phyloP scores from a whole-genome alignment of 2,797 vertebrate species.

The Hyperoplus immaculatus region DNA sequence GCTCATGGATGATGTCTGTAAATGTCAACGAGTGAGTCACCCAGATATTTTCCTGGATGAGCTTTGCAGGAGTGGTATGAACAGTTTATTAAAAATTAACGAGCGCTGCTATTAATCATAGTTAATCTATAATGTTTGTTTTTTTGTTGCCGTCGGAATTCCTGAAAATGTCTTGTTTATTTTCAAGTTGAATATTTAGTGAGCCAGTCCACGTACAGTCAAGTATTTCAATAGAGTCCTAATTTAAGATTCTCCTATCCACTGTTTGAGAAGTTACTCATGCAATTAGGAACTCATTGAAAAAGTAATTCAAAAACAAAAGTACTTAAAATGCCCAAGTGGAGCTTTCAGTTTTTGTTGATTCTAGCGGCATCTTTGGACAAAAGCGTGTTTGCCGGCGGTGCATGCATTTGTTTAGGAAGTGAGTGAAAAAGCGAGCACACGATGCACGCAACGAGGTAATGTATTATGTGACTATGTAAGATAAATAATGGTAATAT shows the following conservation, averaged over 20 bases:
- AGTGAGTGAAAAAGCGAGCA: no score
- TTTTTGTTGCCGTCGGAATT: constrained; percentile 11
- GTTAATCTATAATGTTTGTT: constrained; percentile 15
- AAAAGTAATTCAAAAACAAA: background rate
- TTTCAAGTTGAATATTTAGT: constrained; percentile 18
- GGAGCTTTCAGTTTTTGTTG: no score
- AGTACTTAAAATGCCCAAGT: no score
- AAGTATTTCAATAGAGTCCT: no score
- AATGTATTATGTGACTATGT: no score
- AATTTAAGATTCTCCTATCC: background rate
- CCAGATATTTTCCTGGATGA: constrained; percentile 56
- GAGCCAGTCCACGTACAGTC: background rate
- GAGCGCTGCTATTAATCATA: constrained; percentile 35
- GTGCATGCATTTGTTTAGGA: no score
- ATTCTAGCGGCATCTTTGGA: no score
- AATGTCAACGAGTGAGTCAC: constrained; percentile 63
- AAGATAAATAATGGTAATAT: no score
- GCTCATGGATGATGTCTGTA: constrained; percentile 52
- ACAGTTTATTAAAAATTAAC: constrained; percentile 44
- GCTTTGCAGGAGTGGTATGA: constrained; percentile 47
- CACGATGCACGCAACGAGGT: no score
- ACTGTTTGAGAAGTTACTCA: background rate
- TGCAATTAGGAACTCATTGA: background rate
- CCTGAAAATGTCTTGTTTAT: constrained; percentile 6
- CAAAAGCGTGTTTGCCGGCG: no score